phyloP scores from a whole-genome alignment of 2,797 vertebrate species.

The Mycteria americana region DNA sequence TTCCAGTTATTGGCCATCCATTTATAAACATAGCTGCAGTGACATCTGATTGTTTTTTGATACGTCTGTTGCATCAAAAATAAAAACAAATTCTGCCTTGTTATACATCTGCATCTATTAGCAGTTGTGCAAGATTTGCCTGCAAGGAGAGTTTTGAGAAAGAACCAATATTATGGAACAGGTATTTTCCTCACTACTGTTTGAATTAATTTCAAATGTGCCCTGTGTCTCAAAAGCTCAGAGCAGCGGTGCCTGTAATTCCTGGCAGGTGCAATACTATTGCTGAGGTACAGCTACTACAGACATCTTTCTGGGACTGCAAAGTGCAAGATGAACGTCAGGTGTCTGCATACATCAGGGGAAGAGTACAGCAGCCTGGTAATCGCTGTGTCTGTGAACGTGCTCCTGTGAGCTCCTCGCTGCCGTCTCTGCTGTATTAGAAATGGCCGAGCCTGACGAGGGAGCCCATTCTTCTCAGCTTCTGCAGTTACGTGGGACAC shows the following conservation, averaged over 20 bases:
- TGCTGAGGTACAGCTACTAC: background rate
- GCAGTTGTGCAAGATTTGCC: background rate
- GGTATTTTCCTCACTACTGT: background rate
- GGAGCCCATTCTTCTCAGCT: background rate
- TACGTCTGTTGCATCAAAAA: background rate
- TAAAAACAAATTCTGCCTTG: background rate
- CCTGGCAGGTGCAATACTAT: background rate
- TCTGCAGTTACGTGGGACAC: accelerated
- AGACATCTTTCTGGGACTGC: background rate
- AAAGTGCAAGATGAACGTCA: background rate
- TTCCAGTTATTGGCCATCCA: constrained; percentile 1
- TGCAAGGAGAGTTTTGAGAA: background rate
- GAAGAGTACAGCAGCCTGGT: background rate
- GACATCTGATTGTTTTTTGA: background rate
- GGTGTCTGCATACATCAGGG: background rate
- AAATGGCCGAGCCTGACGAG: background rate
- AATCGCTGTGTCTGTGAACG: background rate
- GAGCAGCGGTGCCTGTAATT: background rate
- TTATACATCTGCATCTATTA: background rate
- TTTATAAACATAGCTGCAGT: background rate
- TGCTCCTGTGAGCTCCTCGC: background rate
- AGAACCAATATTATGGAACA: background rate
- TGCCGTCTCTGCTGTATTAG: background rate
- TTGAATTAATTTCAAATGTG: background rate
- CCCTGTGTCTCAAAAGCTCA: background rate